Evolutionary conservation across 2,797 vertebrate species (phyloP).

Genomic region (Pristis pectinata): DNA sequence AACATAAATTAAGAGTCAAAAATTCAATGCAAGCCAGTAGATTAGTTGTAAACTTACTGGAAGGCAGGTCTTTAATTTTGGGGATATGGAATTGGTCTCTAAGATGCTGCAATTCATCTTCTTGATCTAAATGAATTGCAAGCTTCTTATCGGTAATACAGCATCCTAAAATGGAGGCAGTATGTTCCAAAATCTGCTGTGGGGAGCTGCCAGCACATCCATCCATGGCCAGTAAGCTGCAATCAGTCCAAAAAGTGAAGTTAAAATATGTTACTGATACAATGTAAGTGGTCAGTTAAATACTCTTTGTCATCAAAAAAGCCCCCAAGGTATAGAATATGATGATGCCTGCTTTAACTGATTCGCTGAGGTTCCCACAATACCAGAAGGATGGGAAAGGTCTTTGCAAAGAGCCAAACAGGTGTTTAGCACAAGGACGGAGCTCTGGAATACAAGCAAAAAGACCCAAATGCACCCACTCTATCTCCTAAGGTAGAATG

Average conservation of each 20-base stretch:
- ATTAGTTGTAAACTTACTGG: constrained; percentile 60
- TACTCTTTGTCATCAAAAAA: not conserved
- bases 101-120: constrained; percentile 68
- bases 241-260: not conserved
- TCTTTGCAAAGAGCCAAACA: not conserved
- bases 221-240: constrained; percentile 50
- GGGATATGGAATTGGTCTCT: constrained; percentile 70
- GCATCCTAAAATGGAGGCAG: constrained; percentile 61
- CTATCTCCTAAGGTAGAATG: too few relatives aligned
- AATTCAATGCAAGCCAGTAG: not conserved
- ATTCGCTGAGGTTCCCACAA: too few relatives aligned
- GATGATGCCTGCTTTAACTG: not conserved
- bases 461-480: not conserved
- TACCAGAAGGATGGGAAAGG: not conserved
- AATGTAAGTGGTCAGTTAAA: not conserved
- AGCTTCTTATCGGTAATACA: constrained; percentile 58
- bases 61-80: constrained; percentile 70
- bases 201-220: constrained; percentile 44
- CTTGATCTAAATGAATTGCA: constrained; percentile 66
- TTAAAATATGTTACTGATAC: not conserved
- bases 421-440: not conserved
- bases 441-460: too few relatives aligned
- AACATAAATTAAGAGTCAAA: too few relatives aligned
- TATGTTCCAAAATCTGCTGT: constrained; percentile 51
- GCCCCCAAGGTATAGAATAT: not conserved